Percentiles rank a stretch among this genome's conserved stretches.
These are phyloP conservation scores for Pempheris klunzingeri DNA, from an alignment of 2,797 vertebrate species.

Conservation along the genomic window DNA sequence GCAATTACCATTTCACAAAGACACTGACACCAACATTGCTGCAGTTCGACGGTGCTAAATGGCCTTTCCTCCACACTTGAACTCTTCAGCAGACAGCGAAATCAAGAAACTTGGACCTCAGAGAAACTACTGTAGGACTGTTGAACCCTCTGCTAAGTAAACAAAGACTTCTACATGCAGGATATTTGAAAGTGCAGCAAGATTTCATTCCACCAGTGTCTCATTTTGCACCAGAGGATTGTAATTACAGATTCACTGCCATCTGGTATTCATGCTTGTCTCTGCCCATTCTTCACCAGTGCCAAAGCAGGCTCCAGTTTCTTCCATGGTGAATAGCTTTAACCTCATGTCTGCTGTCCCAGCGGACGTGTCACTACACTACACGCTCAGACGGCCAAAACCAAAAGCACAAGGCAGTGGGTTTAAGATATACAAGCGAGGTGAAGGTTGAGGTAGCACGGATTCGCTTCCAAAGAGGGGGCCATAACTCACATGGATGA, in stretches of 20 bases:
- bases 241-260: conserved; percentile 80
- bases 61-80: conserved; percentile 30
- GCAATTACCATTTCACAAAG: conserved; percentile 60
- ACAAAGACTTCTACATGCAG: conserved; percentile 56
- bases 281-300: conserved; percentile 71
- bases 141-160: conserved; percentile 50
- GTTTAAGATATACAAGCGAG: conserved; percentile 49
- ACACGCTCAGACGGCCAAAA: conserved; percentile 58
- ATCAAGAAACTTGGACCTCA: conserved; percentile 19
- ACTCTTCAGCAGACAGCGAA: conserved; percentile 12
- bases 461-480: conserved; percentile 46
- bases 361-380: conserved; percentile 67
- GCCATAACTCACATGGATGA: conserved; percentile 73
- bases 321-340: conserved; percentile 62
- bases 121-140: conserved; percentile 35
- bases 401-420: conserved; percentile 49
- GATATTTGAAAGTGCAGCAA: conserved; percentile 49
- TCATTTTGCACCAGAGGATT: conserved; percentile 76
- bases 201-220: conserved; percentile 73
- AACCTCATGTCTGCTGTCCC: conserved; percentile 73
- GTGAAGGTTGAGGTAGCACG: conserved; percentile 60
- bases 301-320: conserved; percentile 74
- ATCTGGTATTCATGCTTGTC: conserved; percentile 77
- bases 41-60: conserved; percentile 24
- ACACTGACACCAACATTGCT: conserved; percentile 26